Base-by-base conservation (phyloP, 2,888 invertebrate species). In the Sinhomidia bicolor region DNA sequence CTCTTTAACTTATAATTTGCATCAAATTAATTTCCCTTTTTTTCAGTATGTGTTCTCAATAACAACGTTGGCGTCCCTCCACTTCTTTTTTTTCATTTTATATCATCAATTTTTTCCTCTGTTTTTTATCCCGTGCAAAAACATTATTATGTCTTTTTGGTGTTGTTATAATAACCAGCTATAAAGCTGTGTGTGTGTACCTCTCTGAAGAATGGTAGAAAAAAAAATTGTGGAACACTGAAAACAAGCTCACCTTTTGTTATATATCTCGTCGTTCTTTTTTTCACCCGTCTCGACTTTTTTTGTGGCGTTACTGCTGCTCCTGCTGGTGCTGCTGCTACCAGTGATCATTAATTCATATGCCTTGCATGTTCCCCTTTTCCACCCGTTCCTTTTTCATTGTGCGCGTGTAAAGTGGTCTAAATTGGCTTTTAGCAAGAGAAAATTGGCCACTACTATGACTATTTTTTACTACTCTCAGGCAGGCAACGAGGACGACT, bases 381-480 rank as follows among this genome's bases (percentile, higher is more conserved):
- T 76, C 20, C n/a, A n/a, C 54, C 23, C 51, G n/a, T 76, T 23
- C 29, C 76, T 47, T 36, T 41, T 32, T 60, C 60, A 57, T 79
- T 79, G 79, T 79, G 41, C 57, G 79, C 79, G 79, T 79, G 79
- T 60, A 79, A 79, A 79, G 79, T 79, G 79, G 79, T 79, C 79
- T 57, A 79, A 79, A 79, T 79, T 79, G 79, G 79, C 79, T 79
- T 79, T 79, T 79, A 79, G 79, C 7, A 23, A 60, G 44, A 32
- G 57, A 41, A 79, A 79, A 79, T 79, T 79, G 79, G 57, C 60
- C 60, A 60, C 57, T 23, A 79, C 79, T 14, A 79, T 41, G 9
- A 47, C 57, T 32, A 79, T 74, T 79, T n/a, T 79, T 79, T 79
- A 51, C 51, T 79, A 79, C 79, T 60, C 20, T 9, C 29, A 47